Evolutionary conservation across 2,797 vertebrate species (phyloP).

Genomic region (Columba guinea): DNA sequence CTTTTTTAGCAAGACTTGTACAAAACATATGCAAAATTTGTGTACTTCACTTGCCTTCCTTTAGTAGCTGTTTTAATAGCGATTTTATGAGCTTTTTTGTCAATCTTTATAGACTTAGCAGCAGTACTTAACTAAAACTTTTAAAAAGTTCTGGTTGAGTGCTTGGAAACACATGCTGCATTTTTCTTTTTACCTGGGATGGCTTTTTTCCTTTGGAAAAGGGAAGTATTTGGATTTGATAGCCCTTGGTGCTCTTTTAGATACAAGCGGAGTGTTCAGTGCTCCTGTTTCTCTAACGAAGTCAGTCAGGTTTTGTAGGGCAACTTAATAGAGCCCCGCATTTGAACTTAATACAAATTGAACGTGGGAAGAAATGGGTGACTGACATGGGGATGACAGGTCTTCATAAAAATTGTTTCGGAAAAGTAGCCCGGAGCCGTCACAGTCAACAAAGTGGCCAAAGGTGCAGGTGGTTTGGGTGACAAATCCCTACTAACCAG

Average conservation of each 20-base stretch:
- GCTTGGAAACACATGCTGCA: background rate
- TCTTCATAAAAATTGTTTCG: background rate
- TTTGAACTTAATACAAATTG: background rate
- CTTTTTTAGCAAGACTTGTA: background rate
- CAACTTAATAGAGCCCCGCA: accelerated
- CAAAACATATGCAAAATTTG: background rate
- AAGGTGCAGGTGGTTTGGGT: background rate
- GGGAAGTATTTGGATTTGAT: background rate
- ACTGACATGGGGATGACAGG: background rate
- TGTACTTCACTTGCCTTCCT: background rate
- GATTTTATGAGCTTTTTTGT: background rate
- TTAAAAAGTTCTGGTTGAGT: background rate
- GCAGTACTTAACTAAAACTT: background rate
- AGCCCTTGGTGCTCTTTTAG: background rate
- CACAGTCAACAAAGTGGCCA: background rate
- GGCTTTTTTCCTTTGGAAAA: background rate
- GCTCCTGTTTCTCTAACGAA: background rate
- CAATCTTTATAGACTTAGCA: background rate
- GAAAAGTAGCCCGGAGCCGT: background rate
- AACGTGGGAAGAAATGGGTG: background rate
- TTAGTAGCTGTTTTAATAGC: background rate
- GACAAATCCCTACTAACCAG: background rate
- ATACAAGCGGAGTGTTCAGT: background rate
- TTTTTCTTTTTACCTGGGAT: background rate
- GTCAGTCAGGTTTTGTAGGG: background rate